Evolutionary conservation across 2,113 vertebrate genomes (phyloP).

Genomic region (Plectropomus leopardus): DNA sequence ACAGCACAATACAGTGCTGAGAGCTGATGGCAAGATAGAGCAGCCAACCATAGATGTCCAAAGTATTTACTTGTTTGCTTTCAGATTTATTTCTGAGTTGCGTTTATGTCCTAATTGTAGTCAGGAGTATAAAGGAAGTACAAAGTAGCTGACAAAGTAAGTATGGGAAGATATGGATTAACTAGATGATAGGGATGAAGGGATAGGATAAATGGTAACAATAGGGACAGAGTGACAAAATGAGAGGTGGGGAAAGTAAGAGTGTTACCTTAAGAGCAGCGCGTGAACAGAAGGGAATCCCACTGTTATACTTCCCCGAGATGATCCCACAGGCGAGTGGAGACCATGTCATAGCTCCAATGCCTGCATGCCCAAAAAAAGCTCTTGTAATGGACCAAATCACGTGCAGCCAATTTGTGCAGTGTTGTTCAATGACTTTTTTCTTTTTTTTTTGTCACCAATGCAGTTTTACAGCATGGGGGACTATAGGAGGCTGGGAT

Average conservation of each 20-base stretch:
- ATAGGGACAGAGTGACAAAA: not conserved
- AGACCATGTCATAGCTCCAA: slow-evolving; percentile 96
- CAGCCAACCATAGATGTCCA: too few species aligned
- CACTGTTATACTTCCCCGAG: slow-evolving; percentile 91
- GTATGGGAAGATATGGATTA: too few species aligned
- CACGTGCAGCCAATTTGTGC: not conserved
- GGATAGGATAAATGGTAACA: not conserved
- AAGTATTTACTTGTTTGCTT: too few species aligned
- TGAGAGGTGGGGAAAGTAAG: not conserved
- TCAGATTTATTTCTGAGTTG: too few species aligned
- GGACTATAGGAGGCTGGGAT: too few species aligned
- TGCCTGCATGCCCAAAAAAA: slow-evolving; percentile 78
- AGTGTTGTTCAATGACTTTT: not conserved
- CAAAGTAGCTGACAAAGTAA: not conserved
- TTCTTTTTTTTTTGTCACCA: not conserved
- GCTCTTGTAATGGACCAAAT: not conserved
- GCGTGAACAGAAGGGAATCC: slow-evolving; percentile 90
- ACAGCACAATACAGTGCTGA: slow-evolving; percentile 16
- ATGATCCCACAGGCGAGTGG: slow-evolving; percentile 93
- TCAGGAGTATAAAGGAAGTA: too few species aligned
- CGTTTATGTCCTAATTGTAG: too few species aligned
- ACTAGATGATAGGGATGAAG: too few species aligned
- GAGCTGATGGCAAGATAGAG: not conserved
- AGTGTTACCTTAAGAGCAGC: slow-evolving; percentile 89
- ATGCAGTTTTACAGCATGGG: not conserved